A percentile compares a stretch with the other conserved stretches of the same genome.
These are phyloP conservation scores for Onychomys leucogaster DNA, from an alignment of 2,797 vertebrate species.

Conservation along the genomic window DNA sequence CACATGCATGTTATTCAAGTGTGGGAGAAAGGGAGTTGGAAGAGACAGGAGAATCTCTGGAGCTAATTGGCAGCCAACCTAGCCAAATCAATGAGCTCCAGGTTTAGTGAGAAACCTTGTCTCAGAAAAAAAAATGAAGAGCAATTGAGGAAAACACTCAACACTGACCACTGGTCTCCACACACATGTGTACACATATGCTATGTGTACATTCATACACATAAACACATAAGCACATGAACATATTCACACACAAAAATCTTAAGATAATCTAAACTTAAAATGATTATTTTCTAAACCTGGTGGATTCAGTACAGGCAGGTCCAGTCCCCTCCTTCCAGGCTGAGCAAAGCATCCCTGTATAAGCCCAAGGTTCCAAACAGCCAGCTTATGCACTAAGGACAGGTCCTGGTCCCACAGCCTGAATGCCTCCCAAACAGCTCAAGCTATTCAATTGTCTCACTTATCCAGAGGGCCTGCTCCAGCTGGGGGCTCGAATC, in stretches of 20 bases:
- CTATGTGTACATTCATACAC: not conserved
- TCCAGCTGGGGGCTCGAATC: too few relatives aligned
- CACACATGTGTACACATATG: not conserved
- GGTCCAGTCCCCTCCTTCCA: too few relatives aligned
- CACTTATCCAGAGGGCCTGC: too few relatives aligned
- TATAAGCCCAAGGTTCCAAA: too few relatives aligned
- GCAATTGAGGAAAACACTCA: not conserved
- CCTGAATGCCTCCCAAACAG: too few relatives aligned
- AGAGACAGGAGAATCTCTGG: not conserved
- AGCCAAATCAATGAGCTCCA: not conserved
- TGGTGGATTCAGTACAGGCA: too few relatives aligned
- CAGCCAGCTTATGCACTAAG: too few relatives aligned
- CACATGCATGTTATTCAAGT: too few relatives aligned
- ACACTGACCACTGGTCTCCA: not conserved
- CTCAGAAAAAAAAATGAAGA: not conserved
- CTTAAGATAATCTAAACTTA: not conserved
- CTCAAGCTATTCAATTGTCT: too few relatives aligned
- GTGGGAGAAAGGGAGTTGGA: too few relatives aligned
- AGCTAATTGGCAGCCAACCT: not conserved
- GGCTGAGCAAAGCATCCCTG: too few relatives aligned
- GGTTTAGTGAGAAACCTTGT: not conserved
- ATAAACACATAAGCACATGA: not conserved
- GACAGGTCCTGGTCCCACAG: too few relatives aligned
- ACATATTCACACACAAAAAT: not conserved
- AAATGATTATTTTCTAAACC: not conserved